Evolutionary conservation across 2,113 vertebrate species (phyloP).

Genomic region (Rynchops niger): DNA sequence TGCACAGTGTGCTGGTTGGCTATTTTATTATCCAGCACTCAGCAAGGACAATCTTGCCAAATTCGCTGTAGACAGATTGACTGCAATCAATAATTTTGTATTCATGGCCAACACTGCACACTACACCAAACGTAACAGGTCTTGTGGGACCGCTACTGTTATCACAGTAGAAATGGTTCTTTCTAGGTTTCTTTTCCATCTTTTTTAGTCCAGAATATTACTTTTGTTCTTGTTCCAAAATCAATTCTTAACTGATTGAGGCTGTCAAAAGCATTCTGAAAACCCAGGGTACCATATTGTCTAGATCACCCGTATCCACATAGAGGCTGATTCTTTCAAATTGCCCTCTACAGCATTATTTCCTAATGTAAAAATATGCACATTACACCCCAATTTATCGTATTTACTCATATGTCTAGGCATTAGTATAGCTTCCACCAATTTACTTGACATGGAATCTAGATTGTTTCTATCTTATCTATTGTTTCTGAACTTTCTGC

Average conservation of each 20-base stretch:
- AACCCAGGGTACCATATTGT: neutral
- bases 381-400: neutral
- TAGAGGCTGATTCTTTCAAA: neutral
- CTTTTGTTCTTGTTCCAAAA: neutral
- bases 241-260: neutral
- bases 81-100: neutral
- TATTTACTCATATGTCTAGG: neutral
- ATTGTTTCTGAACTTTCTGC: neutral
- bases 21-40: neutral
- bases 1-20: neutral
- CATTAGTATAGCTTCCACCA: neutral
- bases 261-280: neutral
- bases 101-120: neutral
- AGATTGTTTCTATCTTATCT: neutral
- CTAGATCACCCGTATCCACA: neutral
- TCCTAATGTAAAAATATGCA: neutral
- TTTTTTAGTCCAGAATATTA: neutral
- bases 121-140: neutral
- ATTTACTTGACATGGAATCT: neutral
- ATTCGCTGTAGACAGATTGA: neutral
- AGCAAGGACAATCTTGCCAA: neutral
- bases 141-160: neutral
- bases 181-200: neutral
- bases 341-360: neutral
- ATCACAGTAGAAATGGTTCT: neutral